These are phyloP conservation scores for Hormaphis cornu DNA, from an alignment of 1,140 invertebrate species.

Conservation along the genomic window DNA sequence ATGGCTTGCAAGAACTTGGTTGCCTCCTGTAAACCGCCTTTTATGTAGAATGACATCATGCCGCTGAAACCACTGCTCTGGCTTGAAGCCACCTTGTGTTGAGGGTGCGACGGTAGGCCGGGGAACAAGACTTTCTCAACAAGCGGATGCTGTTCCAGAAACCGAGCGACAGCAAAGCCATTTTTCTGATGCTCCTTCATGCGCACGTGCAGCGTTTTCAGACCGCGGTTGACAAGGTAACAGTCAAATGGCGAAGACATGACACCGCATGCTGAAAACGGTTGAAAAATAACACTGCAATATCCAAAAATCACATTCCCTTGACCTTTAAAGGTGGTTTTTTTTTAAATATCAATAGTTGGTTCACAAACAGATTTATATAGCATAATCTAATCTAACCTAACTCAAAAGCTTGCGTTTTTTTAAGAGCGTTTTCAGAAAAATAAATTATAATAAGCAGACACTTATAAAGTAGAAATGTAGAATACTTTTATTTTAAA, in stretches of 20 bases:
- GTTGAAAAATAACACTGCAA: slow-evolving; percentile 11
- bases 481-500: too few relatives aligned
- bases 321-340: too few relatives aligned
- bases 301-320: too few relatives aligned
- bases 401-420: too few relatives aligned
- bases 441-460: too few relatives aligned
- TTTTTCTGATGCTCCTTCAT: slow-evolving; percentile 85
- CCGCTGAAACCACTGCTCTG: slow-evolving; percentile 87
- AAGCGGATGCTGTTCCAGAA: slow-evolving; percentile 63
- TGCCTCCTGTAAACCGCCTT: slow-evolving; percentile 67
- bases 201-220: slow-evolving; percentile 85
- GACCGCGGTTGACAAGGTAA: slow-evolving; percentile 81
- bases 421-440: too few relatives aligned
- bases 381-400: too few relatives aligned
- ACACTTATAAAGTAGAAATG: too few relatives aligned
- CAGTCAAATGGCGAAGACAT: slow-evolving; percentile 96
- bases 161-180: slow-evolving; percentile 65
- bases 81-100: slow-evolving; percentile 69
- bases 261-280: slow-evolving; percentile 65
- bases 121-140: slow-evolving; percentile 80
- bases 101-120: slow-evolving; percentile 83
- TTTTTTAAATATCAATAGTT: too few relatives aligned
- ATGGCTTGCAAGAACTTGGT: slow-evolving; percentile 65
- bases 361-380: too few relatives aligned
- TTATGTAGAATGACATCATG: slow-evolving; percentile 82